Evolutionary conservation across 1,140 invertebrate genomes (phyloP).

Genomic region (Lasaia peninsularis): DNA sequence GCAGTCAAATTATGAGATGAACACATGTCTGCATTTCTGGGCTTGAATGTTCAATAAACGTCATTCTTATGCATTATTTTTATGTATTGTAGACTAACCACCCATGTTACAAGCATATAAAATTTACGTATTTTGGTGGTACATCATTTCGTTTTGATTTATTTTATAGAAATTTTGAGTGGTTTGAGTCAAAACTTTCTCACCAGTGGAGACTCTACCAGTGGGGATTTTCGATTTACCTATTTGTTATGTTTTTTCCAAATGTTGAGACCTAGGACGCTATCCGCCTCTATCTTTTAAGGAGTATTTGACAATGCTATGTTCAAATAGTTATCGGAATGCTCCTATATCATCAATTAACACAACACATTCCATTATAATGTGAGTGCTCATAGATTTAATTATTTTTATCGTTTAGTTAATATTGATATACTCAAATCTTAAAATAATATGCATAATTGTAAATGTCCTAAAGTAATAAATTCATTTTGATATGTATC

Average conservation of each 20-base stretch:
- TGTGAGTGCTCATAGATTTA: conserved; percentile 48
- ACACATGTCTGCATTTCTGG: too few relatives aligned
- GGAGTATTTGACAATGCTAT: conserved; percentile 67
- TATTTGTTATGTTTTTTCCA: background rate
- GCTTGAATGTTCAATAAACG: too few relatives aligned
- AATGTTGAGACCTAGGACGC: background rate
- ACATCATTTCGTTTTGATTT: too few relatives aligned
- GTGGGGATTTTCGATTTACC: background rate
- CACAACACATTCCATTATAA: conserved; percentile 68
- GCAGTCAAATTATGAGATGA: too few relatives aligned
- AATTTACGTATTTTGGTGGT: too few relatives aligned
- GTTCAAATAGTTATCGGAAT: conserved; percentile 30
- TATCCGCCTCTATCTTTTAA: conserved; percentile 18
- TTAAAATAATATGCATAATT: conserved; percentile 9
- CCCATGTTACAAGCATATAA: too few relatives aligned
- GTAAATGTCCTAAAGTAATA: too few relatives aligned
- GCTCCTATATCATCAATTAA: conserved; percentile 29
- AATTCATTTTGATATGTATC: background rate
- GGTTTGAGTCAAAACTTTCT: too few relatives aligned
- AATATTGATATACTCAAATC: conserved; percentile 28
- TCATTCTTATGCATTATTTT: too few relatives aligned
- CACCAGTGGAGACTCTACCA: too few relatives aligned
- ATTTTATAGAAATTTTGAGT: too few relatives aligned
- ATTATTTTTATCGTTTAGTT: conserved; percentile 46
- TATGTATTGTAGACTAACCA: too few relatives aligned